phyloP scores from a whole-genome alignment of 2,797 vertebrate species.

The Gadopsis marmoratus region DNA sequence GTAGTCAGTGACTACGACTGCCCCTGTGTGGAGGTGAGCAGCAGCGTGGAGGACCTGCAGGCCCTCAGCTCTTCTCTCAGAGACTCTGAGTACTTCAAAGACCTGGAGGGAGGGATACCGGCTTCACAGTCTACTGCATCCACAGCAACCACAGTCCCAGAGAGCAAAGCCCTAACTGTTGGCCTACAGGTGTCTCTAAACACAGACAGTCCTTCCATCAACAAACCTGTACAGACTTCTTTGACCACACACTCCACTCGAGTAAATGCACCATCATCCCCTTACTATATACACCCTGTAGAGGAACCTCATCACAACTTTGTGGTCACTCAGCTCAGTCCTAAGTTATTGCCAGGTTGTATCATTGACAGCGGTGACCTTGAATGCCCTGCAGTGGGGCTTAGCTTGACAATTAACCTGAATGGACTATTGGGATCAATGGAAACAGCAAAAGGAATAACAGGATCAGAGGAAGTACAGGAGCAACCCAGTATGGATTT shows the following conservation, averaged over 20 bases:
- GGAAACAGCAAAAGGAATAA: conserved; percentile 50
- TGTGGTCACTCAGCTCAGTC: conserved; percentile 63
- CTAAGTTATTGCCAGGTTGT: conserved; percentile 40
- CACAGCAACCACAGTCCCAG: conserved; percentile 16
- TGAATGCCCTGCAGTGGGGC: conserved; percentile 36
- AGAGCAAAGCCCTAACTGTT: conserved; percentile 1
- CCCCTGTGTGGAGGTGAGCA: conserved; percentile 69
- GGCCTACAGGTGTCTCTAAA: conserved; percentile 26
- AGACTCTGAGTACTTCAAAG: conserved; percentile 89
- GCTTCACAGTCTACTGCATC: conserved; percentile 25
- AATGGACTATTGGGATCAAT: conserved; percentile 52
- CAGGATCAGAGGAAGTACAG: conserved; percentile 19
- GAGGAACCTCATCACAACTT: conserved; percentile 47
- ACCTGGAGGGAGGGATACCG: conserved; percentile 80
- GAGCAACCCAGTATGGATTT: conserved; percentile 35
- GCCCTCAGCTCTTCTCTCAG: conserved; percentile 84
- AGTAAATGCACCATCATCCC: conserved; percentile 6
- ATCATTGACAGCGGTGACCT: conserved; percentile 42
- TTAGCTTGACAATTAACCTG: conserved; percentile 59
- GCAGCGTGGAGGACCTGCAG: conserved; percentile 89
- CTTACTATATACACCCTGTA: conserved; percentile 16
- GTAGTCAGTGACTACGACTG: conserved; percentile 84
- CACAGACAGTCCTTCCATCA: conserved; percentile 7
- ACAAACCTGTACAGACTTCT: conserved; percentile 3
- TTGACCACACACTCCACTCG: conserved; percentile 13